Evolutionary conservation across 2,797 vertebrate species (phyloP), one percentile per base, ranked within the genome.

Genomic region (Oreochromis grahami): DNA sequence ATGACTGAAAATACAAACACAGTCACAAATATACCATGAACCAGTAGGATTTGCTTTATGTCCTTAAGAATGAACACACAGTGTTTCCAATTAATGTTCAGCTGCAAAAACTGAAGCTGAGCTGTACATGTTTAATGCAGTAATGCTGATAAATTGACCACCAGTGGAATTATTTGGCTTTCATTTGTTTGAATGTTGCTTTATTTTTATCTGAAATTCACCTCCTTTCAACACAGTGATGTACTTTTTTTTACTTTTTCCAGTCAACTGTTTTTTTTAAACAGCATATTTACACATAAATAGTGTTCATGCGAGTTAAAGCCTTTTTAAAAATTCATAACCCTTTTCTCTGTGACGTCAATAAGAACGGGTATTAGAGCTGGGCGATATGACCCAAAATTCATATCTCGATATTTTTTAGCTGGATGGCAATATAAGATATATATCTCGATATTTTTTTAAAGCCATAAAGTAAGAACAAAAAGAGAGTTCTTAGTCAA

Each of bases 241-340:
- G 21, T 0, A 43, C 38, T 26, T 26, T 26, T 4, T 60, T 15
- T 14, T 0, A 43, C 38, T 26, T 26, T 26, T 4, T 60, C 32
- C 17, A 60, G 8, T 60, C 56, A 34, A 4, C 63, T 2, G 3
- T 7, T 65, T 65, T 13, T 48, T 48, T 3, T 2, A 6, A 68
- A 68, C 36, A 12, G 58, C 17, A 5, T 63, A n/a, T 34, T 63
- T 63, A 63, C 0, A 45, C 13, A 11, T 70, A 24, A 2, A 1
- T 14, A 43, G 29, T 26, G 41, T 70, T 43, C 0, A 17, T 1
- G 41, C 17, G 21, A 11, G 41, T 15, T 41, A 17, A 45, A 12
- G 24, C 4, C 43, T 0, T 63, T n/a, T 36, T 34, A 5, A n/a
- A 60, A 38, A 21, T 17, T 7, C 3, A 26, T 45, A 17, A 45